Percentiles rank a stretch among this genome's conserved stretches.
These are phyloP conservation scores for Octomys mimax DNA, from an alignment of 2,797 vertebrate genomes.

Conservation along the genomic window DNA sequence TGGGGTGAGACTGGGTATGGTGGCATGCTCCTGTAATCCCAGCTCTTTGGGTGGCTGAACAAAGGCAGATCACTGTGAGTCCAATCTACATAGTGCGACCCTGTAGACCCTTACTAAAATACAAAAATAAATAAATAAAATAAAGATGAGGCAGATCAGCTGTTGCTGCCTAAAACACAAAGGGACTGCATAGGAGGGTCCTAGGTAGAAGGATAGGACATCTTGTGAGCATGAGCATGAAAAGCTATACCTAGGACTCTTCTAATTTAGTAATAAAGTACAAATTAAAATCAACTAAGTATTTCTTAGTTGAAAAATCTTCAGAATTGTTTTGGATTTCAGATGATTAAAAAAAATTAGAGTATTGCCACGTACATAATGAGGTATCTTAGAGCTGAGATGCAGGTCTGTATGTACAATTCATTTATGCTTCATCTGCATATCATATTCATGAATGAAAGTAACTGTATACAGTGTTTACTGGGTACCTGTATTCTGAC, in stretches of 20 bases:
- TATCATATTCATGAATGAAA: not conserved
- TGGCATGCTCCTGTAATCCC: too few relatives aligned
- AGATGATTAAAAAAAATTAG: not conserved
- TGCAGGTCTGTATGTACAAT: not conserved
- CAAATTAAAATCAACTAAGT: not conserved
- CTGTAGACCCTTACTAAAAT: too few relatives aligned
- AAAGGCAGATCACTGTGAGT: too few relatives aligned
- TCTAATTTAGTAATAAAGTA: not conserved
- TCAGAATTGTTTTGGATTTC: not conserved
- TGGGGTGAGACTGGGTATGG: too few relatives aligned
- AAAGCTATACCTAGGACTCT: not conserved
- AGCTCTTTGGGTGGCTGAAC: too few relatives aligned
- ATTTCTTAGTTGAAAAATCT: not conserved
- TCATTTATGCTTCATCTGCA: not conserved
- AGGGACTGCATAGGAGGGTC: too few relatives aligned
- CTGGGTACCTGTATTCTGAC: not conserved
- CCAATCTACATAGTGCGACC: too few relatives aligned
- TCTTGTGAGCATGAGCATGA: too few relatives aligned
- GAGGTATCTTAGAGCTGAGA: not conserved
- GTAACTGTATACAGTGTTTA: not conserved
- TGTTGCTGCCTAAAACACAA: too few relatives aligned
- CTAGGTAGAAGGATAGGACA: not conserved
- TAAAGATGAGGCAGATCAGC: not conserved
- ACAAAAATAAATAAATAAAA: too few relatives aligned
- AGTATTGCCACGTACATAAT: not conserved